These are phyloP conservation scores for Ophion ellenae DNA, from an alignment of 2,888 invertebrate genomes.

Conservation along the genomic window DNA sequence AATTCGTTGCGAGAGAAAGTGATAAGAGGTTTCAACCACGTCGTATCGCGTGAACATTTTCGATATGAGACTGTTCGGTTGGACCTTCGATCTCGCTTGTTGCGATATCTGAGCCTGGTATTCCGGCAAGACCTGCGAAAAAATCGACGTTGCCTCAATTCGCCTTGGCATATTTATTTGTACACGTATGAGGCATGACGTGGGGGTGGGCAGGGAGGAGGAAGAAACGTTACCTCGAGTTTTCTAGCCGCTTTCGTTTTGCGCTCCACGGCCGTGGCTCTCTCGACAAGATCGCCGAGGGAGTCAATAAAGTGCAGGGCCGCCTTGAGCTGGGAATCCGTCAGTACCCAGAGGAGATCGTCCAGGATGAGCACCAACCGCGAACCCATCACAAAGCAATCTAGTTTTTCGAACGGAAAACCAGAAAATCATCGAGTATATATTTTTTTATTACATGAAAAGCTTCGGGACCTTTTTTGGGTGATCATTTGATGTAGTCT, in stretches of 20 bases:
- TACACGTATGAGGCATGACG: not conserved
- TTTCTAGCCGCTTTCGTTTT: slow-evolving; percentile 94
- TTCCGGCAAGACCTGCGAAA: slow-evolving; percentile 87
- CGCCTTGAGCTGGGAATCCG: slow-evolving; percentile 97
- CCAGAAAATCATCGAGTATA: not conserved
- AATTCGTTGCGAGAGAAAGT: slow-evolving; percentile 95
- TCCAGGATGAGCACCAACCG: slow-evolving; percentile 96
- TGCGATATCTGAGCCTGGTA: slow-evolving; percentile 90
- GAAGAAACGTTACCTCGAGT: slow-evolving; percentile 86
- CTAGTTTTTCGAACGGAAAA: slow-evolving; percentile 83
- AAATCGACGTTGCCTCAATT: not conserved
- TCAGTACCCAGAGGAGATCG: slow-evolving; percentile 98
- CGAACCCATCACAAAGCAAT: slow-evolving; percentile 96
- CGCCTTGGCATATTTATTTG: not conserved
- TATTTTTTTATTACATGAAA: not conserved
- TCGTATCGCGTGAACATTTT: slow-evolving; percentile 94
- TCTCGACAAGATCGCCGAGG: slow-evolving; percentile 91
- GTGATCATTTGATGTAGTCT: not conserved
- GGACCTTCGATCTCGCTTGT: slow-evolving; percentile 84
- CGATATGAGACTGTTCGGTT: slow-evolving; percentile 82
- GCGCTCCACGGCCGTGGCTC: slow-evolving; percentile 91
- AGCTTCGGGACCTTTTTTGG: not conserved
- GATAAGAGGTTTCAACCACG: slow-evolving; percentile 99
- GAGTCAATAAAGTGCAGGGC: slow-evolving; percentile 95
- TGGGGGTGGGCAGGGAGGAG: slow-evolving; percentile 53